Evolutionary conservation across 1,140 invertebrate genomes (phyloP).

Genomic region (Drosophila neocordata): DNA sequence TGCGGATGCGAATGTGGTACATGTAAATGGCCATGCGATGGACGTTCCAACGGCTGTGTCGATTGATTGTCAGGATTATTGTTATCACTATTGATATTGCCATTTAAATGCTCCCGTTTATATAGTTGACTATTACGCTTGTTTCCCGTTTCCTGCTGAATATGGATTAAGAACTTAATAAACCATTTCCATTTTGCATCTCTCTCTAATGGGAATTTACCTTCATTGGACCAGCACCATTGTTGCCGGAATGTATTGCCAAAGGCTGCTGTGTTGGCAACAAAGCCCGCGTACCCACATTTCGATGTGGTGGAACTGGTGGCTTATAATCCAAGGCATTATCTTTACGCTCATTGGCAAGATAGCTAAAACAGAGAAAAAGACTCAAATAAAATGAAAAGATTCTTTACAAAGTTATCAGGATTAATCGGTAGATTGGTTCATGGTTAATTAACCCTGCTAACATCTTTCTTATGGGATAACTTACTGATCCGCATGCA

Average conservation of each 20-base stretch:
- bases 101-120: constrained; percentile 57
- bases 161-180: not conserved
- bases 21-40: constrained; percentile 12
- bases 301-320: constrained; percentile 93
- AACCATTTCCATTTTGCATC: too few relatives aligned
- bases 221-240: constrained; percentile 32
- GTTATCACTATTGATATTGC: constrained; percentile 28
- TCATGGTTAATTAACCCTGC: too few relatives aligned
- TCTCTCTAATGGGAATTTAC: constrained; percentile 10
- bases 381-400: not conserved
- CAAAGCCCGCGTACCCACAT: constrained; percentile 82
- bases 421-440: constrained; percentile 37
- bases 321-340: constrained; percentile 86
- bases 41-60: constrained; percentile 36
- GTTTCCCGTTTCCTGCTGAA: constrained; percentile 38
- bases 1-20: constrained; percentile 28
- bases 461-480: constrained; percentile 45
- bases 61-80: constrained; percentile 36
- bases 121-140: constrained; percentile 66
- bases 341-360: constrained; percentile 85
- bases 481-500: constrained; percentile 81
- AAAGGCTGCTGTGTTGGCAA: constrained; percentile 59
- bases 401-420: not conserved
- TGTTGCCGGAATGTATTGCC: not conserved
- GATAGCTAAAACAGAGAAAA: constrained; percentile 84